Base-by-base conservation (phyloP, 2,797 vertebrate genomes). In the Apodemus agrarius region DNA sequence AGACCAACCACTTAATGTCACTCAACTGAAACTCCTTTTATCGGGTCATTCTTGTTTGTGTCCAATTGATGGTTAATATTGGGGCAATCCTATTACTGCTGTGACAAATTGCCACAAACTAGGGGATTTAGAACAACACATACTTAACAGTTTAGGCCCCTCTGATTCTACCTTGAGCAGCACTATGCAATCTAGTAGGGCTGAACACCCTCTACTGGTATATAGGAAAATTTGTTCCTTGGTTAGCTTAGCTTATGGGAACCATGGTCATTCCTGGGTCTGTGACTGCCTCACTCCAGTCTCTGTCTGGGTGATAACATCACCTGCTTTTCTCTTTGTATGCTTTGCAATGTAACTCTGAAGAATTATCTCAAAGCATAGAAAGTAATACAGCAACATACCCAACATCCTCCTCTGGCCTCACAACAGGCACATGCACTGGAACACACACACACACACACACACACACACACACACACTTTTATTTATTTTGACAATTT, bases 191-290 rank as follows among this genome's bases (percentile, higher is more conserved):
- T 85, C 10, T 29, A 75, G 22, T 3, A 57, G 21, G 40, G 0
- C 26, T 3, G 0, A 0, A 17, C 72, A 52, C 14, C 52, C 46
- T 10, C 6, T 8, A 0, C n/a, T 21, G 7, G 14, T 40, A 40
- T 17, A 29, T 22, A 5, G n/a, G 34, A 81, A 11, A 40, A 52
- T 6, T 29, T 1, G 2, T 4, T 88, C 52, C 21, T 21, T 13
- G 8, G 11, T 49, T 75, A 17, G 63, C 19, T 31, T 7, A 65
- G 22, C 8, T 57, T 63, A 46, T 34, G 17, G 8, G 26, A 57
- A 22, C 29, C 12, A 9, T 21, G 3, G 6, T 13, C 54, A 24
- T 11, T 59, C 43, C n/a, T 78, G 46, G 87, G 49, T 19, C 95
- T 93, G 29, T 34, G 34, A 8, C 26, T 19, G 46, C 75, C 29